These are phyloP conservation scores for Agrypnia vestita DNA, from an alignment of 1,140 invertebrate genomes.

Conservation along the genomic window DNA sequence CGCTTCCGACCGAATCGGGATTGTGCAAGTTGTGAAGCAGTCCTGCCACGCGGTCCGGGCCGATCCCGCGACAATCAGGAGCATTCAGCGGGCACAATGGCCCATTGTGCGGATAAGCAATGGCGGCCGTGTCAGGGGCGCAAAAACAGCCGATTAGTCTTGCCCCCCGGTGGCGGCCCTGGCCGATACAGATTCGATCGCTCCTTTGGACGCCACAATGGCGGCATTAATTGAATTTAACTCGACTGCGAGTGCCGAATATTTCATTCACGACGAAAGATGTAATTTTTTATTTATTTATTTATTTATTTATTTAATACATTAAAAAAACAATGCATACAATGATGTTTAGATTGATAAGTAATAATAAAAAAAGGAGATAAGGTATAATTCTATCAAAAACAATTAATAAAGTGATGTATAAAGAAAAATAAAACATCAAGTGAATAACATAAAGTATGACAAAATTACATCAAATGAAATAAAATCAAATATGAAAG, in stretches of 20 bases:
- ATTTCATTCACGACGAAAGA: conserved; percentile 23
- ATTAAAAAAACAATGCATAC: too few relatives aligned
- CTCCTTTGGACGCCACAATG: conserved; percentile 20
- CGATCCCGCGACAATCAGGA: conserved; percentile 50
- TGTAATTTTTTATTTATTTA: too few relatives aligned
- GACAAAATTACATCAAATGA: too few relatives aligned
- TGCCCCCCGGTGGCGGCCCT: conserved; percentile 14
- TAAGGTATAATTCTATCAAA: too few relatives aligned
- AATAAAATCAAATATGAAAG: too few relatives aligned
- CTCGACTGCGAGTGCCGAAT: conserved; percentile 11
- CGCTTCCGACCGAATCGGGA: conserved; percentile 14
- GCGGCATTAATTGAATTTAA: conserved; percentile 38
- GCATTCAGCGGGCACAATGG: conserved; percentile 58
- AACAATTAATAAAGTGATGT: too few relatives aligned
- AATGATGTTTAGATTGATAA: too few relatives aligned
- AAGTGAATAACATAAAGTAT: too few relatives aligned
- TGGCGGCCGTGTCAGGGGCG: conserved; percentile 52
- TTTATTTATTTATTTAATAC: too few relatives aligned
- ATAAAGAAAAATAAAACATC: too few relatives aligned
- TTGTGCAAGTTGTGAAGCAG: conserved; percentile 43
- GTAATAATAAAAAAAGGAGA: too few relatives aligned
- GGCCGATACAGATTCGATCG: conserved; percentile 17
- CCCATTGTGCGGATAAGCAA: conserved; percentile 60
- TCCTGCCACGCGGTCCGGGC: conserved; percentile 47
- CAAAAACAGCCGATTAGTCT: conserved; percentile 61